A percentile compares a stretch with the other conserved stretches of the same genome.
Conservation (phyloP, 2,797 vertebrate species). For the Epinephelus malabaricus region DNA sequence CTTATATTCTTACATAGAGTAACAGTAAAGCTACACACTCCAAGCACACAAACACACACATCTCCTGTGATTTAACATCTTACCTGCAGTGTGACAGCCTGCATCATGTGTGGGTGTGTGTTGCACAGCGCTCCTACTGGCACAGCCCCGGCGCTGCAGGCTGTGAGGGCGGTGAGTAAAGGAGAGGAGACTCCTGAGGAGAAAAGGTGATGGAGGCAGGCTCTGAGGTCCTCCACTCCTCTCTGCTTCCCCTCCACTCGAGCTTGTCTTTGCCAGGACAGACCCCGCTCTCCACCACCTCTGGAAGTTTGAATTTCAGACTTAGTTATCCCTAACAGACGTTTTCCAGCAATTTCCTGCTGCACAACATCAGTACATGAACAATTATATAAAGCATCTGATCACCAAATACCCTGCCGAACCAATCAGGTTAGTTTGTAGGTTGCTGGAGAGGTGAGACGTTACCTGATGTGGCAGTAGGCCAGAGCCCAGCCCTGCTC, state of each 20-base stretch:
- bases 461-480: conserved; percentile 96
- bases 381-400: background rate
- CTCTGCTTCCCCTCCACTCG: conserved; percentile 88
- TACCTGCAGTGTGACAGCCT: conserved; percentile 91
- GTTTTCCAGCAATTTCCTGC: background rate
- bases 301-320: conserved; percentile 57
- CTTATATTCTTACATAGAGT: background rate
- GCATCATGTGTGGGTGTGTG: conserved; percentile 86
- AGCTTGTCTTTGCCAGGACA: conserved; percentile 91
- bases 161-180: conserved; percentile 85
- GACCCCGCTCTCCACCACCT: conserved; percentile 93
- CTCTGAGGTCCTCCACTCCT: conserved; percentile 91
- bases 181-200: conserved; percentile 89
- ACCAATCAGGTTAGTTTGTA: background rate
- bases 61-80: conserved; percentile 39
- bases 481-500: conserved; percentile 95
- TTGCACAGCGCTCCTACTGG: conserved; percentile 94
- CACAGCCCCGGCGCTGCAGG: conserved; percentile 94
- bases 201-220: conserved; percentile 91
- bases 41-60: background rate
- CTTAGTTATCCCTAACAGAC: background rate
- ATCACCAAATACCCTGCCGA: too few species aligned
- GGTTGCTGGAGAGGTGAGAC: background rate
- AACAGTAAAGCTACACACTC: background rate
- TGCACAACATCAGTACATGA: background rate